Evolutionary conservation across 2,888 invertebrate species (phyloP), one percentile per base, ranked within the genome.

Genomic region (Agrotis exclamationis): DNA sequence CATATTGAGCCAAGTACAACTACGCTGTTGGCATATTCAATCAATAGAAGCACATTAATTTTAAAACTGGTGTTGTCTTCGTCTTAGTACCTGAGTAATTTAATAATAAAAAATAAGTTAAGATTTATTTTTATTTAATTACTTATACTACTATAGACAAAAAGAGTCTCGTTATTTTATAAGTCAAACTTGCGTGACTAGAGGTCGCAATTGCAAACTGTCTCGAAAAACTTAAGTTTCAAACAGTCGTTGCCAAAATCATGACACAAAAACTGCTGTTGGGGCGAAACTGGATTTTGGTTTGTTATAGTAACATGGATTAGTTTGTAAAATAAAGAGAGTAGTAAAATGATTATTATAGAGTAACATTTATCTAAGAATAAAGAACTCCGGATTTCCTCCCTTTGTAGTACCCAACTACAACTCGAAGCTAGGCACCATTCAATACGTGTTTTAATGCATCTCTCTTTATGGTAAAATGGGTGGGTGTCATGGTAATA

Each of bases 1-100:
- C 39, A 24, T 64, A 74, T 50, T 56, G 56, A 73, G 71, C 76
- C 76, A 77, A 88, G 77, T 70, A 57, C 63, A 77, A 74, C 74
- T 84, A 76, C 80, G 80, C 69, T 79, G 63, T 86, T 88, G 84
- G 82, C 84, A 80, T 65, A 74, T 75, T 53, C 68, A 80, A 62
- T 79, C 57, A 69, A 73, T 59, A 59, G 44, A 75, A 79, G 62
- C 71, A 64, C 59, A 79, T 83, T 74, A 71, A 76, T 80, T 77
- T 65, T 74, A 13, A 63, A 79, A 62, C 63, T 28, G n/a, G 20
- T 44, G 20, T 53, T 56, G 56, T 39, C 22, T 56, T 33, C 18
- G 3, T 51, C 14, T 14, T 24, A 28, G 22, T 24, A 20, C 20
- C n/a, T 44, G 22, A 20, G 2, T 60, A 24, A 16, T 14, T n/a